Evolutionary conservation across 2,113 vertebrate species (phyloP), one percentile per base, ranked within the genome.

Genomic region (Ia io): DNA sequence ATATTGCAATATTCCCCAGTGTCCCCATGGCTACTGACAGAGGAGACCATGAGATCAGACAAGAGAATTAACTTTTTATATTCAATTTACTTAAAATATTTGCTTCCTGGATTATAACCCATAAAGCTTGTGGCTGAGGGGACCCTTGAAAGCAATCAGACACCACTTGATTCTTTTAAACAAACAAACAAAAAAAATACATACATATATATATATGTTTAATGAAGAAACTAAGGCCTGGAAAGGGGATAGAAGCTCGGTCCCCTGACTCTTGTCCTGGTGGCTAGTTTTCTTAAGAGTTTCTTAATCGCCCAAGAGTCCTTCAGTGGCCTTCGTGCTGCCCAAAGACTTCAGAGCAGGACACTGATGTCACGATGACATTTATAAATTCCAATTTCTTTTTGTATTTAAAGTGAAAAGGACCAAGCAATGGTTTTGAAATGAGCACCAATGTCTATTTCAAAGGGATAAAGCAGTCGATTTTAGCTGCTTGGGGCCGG

Each of bases 11-110:
- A 56, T 61, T 32, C 4, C 25, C 35, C 42, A 42, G 44, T 37
- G 37, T 53, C 32, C 20, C 28, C 53, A 59, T 47, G 69, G 16
- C 28, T 77, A 79, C 47, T 95, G 79, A 67, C 18, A 84, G 69
- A 71, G 85, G 42, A 70, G 49, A 28, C 76, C 44, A 56, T 51
- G 16, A 88, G 65, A 69, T 53, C 59, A 20, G 67, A 63, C 82
- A 84, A 94, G 9, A 73, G 9, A 59, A 86, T 44, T 71, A 4
- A 76, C 18, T 92, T 93, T 51, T 80, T 61, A 51, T 49, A n/a
- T 96, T 93, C 69, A 71, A 85, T 90, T 95, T 95, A 95, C 49
- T 28, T 11, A 95, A 94, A 96, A 91, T 40, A 86, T 88, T 90
- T 94, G 67, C 69, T 88, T 89, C 73, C 74, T 92, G 28, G 18